Evolutionary conservation across 2,797 vertebrate species (phyloP), one percentile per base, ranked within the genome.

Genomic region (Megaceryle alcyon): DNA sequence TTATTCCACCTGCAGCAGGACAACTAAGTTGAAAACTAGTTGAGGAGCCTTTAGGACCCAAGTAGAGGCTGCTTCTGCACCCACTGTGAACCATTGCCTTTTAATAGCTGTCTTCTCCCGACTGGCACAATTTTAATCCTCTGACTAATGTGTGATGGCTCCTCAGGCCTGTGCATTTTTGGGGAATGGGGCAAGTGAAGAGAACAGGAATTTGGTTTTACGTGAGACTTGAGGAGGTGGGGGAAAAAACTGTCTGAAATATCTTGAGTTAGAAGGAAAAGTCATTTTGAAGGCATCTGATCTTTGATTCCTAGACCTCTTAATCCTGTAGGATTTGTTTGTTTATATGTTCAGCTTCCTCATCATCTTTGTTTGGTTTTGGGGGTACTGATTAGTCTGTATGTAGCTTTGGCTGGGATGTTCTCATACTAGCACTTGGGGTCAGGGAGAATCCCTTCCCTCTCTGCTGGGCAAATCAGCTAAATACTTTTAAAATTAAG

Each of bases 321-420:
- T 94, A 94, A 96, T 92, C 70, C 63, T 69, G 56, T 66, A 70
- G 80, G 66, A 86, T 94, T 97, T 86, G 16, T 84, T 76, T 91
- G 91, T 93, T 97, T 95, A 68, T 90, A 43, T 60, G 43, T 84
- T 86, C 33, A 39, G 59, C 59, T 82, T 94, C 66, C 70, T 79
- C 48, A 70, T 92, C 84, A 84, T 91, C 79, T 94, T 88, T 88
- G 83, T 93, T 95, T 97, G 46, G 54, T 37, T 96, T 92, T 41
- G 28, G 29, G 39, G 9, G 1, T 57, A 28, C 63, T 80, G 81
- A 61, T 89, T 41, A 89, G 60, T 73, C 68, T 82, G 43, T 22
- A 33, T 22, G 13, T 65, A 37, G 44, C 44, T 88, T 88, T 57
- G 65, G 8, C 28, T 89, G 87, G 43, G 91, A 72, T 83, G 54